These are phyloP conservation scores for Syngnathus typhle DNA, from an alignment of 2,113 vertebrate species.

Conservation along the genomic window DNA sequence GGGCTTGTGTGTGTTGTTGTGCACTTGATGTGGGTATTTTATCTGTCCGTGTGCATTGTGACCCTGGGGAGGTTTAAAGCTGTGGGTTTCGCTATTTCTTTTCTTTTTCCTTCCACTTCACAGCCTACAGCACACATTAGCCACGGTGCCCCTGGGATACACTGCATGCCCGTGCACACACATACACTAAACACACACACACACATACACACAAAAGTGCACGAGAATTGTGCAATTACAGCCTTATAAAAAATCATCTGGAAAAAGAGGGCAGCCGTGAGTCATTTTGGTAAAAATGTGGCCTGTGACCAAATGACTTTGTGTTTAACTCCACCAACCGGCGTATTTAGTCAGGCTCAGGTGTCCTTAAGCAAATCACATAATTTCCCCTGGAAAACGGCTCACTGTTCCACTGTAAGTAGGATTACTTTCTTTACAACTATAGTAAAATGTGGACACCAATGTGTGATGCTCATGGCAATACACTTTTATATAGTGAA, in stretches of 20 bases:
- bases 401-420: background rate
- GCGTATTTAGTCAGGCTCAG: background rate
- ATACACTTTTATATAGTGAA: background rate
- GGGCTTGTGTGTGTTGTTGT: constrained; percentile 1
- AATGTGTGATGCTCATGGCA: background rate
- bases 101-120: constrained; percentile 58
- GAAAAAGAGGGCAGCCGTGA: background rate
- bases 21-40: background rate
- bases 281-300: background rate
- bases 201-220: constrained; percentile 2
- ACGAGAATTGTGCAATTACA: constrained; percentile 9
- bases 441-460: background rate
- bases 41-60: constrained; percentile 12
- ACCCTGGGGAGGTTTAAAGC: constrained; percentile 37
- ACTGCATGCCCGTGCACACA: background rate
- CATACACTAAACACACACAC: constrained; percentile 7
- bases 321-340: background rate
- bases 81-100: constrained; percentile 45
- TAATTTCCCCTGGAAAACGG: background rate
- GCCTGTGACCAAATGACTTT: background rate
- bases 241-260: background rate
- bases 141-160: constrained; percentile 43
- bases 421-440: background rate
- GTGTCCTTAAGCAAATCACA: background rate
- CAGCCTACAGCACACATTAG: constrained; percentile 58